Evolutionary conservation across 2,113 vertebrate species (phyloP).

Genomic region (Pseudonaja textilis): DNA sequence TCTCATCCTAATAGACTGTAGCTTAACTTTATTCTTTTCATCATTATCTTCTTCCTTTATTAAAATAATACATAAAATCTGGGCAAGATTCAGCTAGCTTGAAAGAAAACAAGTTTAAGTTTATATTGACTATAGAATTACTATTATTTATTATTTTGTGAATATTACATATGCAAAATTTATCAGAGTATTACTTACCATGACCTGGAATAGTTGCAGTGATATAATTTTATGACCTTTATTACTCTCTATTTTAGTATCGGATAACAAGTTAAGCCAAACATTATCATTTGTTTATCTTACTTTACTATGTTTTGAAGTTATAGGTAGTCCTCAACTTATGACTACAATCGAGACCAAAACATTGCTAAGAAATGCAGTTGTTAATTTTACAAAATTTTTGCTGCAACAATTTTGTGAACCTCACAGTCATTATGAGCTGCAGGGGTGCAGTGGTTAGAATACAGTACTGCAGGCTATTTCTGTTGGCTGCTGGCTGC

Average conservation of each 20-base stretch:
- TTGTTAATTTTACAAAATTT: neutral
- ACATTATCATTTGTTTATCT: neutral
- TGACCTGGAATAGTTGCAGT: neutral
- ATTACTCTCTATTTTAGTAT: neutral
- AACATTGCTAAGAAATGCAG: neutral
- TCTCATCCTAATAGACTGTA: constrained; percentile 3
- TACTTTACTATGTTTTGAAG: neutral
- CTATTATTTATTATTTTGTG: neutral
- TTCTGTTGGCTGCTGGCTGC: too few species aligned
- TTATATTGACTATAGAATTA: neutral
- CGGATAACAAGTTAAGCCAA: neutral
- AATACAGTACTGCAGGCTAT: too few species aligned
- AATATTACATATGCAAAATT: neutral
- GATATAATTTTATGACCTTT: neutral
- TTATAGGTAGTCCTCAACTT: neutral
- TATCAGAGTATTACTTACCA: neutral
- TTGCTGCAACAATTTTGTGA: neutral
- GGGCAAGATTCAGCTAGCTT: neutral
- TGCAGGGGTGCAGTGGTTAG: too few species aligned
- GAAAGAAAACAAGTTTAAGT: neutral
- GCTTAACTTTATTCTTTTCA: neutral
- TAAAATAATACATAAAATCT: neutral
- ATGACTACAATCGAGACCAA: neutral
- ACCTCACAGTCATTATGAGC: neutral
- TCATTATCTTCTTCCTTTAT: constrained; percentile 11